phyloP scores from a whole-genome alignment of 2,888 invertebrate species.

The Saturnia japonica region DNA sequence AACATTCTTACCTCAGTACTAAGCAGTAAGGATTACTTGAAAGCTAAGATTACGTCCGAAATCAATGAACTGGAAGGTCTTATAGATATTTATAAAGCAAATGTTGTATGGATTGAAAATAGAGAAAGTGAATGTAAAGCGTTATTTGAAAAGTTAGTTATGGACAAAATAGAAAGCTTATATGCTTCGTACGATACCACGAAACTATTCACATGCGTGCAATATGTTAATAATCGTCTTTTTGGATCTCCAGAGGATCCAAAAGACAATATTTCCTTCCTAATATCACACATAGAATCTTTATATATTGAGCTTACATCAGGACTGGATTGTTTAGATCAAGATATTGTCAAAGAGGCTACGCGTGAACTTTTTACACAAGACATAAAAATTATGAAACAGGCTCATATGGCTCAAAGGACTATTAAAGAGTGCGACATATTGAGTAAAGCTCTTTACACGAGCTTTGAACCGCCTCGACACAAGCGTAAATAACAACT shows the following conservation, averaged over 20 bases:
- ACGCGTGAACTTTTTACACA: constrained; percentile 36
- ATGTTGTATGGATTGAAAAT: constrained; percentile 35
- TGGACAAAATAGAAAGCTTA: constrained; percentile 37
- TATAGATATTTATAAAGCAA: constrained; percentile 27
- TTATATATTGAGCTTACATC: constrained; percentile 34
- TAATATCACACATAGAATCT: constrained; percentile 40
- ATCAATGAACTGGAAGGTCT: constrained; percentile 31
- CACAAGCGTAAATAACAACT: constrained; percentile 27
- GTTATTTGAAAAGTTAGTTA: constrained; percentile 38
- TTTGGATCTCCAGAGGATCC: constrained; percentile 40
- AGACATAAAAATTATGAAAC: constrained; percentile 39
- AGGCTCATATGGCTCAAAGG: constrained; percentile 41
- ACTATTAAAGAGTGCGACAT: constrained; percentile 39
- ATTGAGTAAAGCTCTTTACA: constrained; percentile 37
- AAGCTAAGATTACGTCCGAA: constrained; percentile 27
- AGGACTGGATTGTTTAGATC: constrained; percentile 37
- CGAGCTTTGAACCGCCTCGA: constrained; percentile 43
- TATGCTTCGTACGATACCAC: constrained; percentile 39
- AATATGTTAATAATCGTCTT: constrained; percentile 38
- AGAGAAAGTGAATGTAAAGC: constrained; percentile 34
- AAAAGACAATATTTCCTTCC: constrained; percentile 35
- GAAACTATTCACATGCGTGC: constrained; percentile 46
- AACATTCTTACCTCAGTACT: constrained; percentile 29
- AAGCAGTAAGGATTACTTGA: constrained; percentile 31
- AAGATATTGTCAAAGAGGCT: constrained; percentile 38